Base-by-base conservation (phyloP, 92 coral and sea anemone genomes). In the Parazoanthus darwini region DNA sequence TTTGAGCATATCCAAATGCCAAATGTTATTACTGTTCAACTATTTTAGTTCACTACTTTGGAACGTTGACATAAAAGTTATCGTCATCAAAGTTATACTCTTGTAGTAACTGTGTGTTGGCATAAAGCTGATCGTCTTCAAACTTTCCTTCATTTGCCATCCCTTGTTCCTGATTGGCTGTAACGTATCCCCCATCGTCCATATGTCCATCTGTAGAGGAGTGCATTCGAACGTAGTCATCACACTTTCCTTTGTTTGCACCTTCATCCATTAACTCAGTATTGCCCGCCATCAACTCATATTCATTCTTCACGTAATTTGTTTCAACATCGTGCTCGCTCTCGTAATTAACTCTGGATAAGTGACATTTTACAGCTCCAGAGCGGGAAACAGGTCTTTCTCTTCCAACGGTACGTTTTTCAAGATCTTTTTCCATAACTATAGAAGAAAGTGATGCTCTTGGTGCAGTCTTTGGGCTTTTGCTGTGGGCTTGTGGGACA, bases 311-410 rank as follows among this genome's bases (percentile, higher is more conserved):
- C 36, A 3, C 78, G 22, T 35, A 36, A 33, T 36, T 35, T 0
- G 36, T 39, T n/a, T 76, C 18, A 20, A 0, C 15, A 20, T 23
- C 23, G 25, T n/a, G 13, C 16, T 76, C 50, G 48, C 16, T 37
- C 26, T 18, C 25, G 4, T 76, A 39, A 76, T 76, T 37, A 36
- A 39, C 46, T 20, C 39, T 76, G n/a, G 51, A 38, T 16, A 76
- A 76, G 14, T 44, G 50, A 51, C 80, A 39, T 39, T 76, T 76
- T 39, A 38, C 50, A 22, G 80, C 80, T 37, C 80, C 80, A 39
- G 51, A 76, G 4, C 80, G 80, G 16, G 80, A 18, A 39, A 44
- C 16, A 5, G 54, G 80, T 44, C 46, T 76, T 9, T 39, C 26
- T 42, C 15, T 76, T 37, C 46, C 25, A 22, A 20, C 54, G 18